Evolutionary conservation across 2,888 invertebrate genomes (phyloP).

Genomic region (Cataglyphis altisquamis): DNA sequence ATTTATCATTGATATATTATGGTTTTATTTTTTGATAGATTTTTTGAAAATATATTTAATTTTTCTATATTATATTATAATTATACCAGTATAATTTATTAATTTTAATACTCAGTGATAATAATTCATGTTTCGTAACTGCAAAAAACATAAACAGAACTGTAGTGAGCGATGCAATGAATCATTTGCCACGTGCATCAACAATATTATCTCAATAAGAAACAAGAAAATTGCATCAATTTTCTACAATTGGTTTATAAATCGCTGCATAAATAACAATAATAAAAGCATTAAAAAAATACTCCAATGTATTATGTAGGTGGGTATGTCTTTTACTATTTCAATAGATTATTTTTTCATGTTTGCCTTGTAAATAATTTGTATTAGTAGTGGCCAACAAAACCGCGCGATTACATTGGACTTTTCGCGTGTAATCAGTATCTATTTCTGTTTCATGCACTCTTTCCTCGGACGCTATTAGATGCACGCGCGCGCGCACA

Average conservation of each 20-base stretch:
- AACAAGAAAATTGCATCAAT: background rate
- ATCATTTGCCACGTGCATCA: no score
- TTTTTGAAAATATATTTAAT: background rate
- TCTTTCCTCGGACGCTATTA: constrained; percentile 52
- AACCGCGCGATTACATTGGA: constrained; percentile 41
- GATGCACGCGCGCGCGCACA: background rate
- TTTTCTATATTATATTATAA: background rate
- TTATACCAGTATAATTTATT: background rate
- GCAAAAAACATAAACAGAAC: background rate
- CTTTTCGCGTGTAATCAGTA: constrained; percentile 54
- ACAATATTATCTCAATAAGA: background rate
- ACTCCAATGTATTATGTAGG: background rate
- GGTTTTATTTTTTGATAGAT: background rate
- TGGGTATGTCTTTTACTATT: background rate
- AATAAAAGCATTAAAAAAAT: background rate
- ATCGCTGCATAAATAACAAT: background rate
- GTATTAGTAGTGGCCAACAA: constrained; percentile 26
- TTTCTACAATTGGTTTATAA: background rate
- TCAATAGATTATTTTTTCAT: background rate
- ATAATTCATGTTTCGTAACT: background rate
- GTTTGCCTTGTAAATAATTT: constrained; percentile 15
- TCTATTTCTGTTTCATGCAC: constrained; percentile 60
- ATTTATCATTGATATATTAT: background rate
- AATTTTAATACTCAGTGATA: background rate
- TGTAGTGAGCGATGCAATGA: background rate